phyloP scores from a whole-genome alignment of 1,140 invertebrate species.

The Heliothis virescens region DNA sequence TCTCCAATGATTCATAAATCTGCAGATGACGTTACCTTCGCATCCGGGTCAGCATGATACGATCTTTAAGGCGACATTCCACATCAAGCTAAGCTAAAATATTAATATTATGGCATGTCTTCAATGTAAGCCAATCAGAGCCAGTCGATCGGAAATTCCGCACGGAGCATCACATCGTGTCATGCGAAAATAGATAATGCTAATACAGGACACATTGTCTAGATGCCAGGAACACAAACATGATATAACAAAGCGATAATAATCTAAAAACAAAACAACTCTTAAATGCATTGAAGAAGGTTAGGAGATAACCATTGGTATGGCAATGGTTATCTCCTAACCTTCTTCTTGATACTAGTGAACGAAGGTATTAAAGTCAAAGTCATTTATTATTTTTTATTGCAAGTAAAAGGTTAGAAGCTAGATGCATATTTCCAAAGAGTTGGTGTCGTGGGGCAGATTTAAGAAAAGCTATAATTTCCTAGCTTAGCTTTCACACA shows the following conservation, averaged over 20 bases:
- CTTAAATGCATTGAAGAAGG: background rate
- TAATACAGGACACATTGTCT: slow-evolving; percentile 4
- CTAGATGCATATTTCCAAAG: background rate
- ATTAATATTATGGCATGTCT: slow-evolving; percentile 9
- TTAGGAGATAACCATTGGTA: background rate
- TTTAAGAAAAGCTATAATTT: background rate
- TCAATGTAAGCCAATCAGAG: slow-evolving; percentile 34
- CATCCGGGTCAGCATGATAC: slow-evolving; percentile 60
- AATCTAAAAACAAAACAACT: background rate
- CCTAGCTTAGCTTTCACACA: background rate
- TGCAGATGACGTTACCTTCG: slow-evolving; percentile 45
- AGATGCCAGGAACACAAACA: background rate
- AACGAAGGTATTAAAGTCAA: too few species aligned
- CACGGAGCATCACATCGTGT: slow-evolving; percentile 21
- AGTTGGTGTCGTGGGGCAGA: background rate
- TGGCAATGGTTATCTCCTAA: too few species aligned
- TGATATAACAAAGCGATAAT: background rate
- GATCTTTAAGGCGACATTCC: slow-evolving; percentile 12
- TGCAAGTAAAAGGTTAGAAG: too few species aligned
- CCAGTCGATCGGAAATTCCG: slow-evolving; percentile 25
- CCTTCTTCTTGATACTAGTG: too few species aligned
- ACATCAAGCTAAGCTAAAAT: background rate
- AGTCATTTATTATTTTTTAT: background rate
- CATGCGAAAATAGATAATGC: slow-evolving; percentile 21
- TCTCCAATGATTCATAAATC: slow-evolving; percentile 38